These are phyloP conservation scores for Nomada fucata DNA, from an alignment of 2,888 invertebrate species.

Conservation along the genomic window DNA sequence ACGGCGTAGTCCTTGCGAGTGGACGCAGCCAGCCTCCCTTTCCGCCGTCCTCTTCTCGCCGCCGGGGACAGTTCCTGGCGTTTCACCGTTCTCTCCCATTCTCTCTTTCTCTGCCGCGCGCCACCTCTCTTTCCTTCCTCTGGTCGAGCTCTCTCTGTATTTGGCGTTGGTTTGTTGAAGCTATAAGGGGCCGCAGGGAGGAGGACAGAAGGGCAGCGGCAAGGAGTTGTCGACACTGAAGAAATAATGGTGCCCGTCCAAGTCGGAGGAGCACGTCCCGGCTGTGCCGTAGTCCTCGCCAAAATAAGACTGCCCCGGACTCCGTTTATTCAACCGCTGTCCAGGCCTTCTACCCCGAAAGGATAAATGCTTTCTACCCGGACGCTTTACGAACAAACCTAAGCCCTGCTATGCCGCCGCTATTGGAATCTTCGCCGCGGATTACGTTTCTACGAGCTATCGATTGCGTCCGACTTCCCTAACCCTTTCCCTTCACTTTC, in stretches of 20 bases:
- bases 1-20: conserved; percentile 64
- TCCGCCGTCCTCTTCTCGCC: conserved; percentile 40
- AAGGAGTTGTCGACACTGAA: conserved; percentile 79
- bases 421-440: conserved; percentile 22
- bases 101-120: background rate
- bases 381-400: conserved; percentile 66
- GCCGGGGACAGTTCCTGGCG: conserved; percentile 45
- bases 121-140: background rate
- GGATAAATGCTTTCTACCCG: conserved; percentile 73
- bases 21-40: conserved; percentile 39
- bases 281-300: conserved; percentile 72
- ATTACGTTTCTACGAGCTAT: background rate
- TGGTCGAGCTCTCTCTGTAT: conserved; percentile 70
- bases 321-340: conserved; percentile 75
- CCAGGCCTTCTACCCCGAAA: conserved; percentile 72
- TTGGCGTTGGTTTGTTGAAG: conserved; percentile 75
- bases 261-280: conserved; percentile 63
- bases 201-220: conserved; percentile 71
- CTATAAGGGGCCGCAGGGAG: conserved; percentile 70
- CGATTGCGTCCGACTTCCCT: background rate
- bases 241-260: conserved; percentile 78
- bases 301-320: conserved; percentile 78
- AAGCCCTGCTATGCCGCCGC: conserved; percentile 44
- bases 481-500: background rate
- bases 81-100: conserved; percentile 5